phyloP scores from a whole-genome alignment of 2,113 vertebrate species.

The Pithys albifrons region DNA sequence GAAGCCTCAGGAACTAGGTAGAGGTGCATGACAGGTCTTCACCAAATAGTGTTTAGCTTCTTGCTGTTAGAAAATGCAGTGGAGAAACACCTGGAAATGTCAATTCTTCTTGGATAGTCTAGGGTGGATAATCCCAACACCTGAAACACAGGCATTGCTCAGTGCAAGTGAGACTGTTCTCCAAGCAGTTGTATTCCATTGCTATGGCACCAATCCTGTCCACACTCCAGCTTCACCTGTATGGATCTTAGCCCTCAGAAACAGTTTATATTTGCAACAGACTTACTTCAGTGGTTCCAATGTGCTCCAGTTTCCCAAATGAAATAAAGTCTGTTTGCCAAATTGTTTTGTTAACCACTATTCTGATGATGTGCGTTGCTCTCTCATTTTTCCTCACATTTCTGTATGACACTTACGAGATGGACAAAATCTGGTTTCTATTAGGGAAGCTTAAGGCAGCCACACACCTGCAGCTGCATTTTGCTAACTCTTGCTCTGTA shows the following conservation, averaged over 20 bases:
- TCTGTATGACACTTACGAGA: accelerated
- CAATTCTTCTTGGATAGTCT: neutral
- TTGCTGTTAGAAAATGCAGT: neutral
- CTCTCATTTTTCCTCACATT: neutral
- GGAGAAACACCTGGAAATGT: neutral
- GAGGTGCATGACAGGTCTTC: neutral
- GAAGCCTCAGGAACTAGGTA: neutral
- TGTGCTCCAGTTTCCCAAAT: neutral
- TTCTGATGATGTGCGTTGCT: neutral
- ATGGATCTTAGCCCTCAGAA: neutral
- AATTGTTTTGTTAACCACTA: accelerated
- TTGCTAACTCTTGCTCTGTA: neutral
- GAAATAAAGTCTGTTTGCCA: neutral
- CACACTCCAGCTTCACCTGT: neutral
- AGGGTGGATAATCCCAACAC: neutral
- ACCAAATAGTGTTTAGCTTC: neutral
- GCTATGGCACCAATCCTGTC: neutral
- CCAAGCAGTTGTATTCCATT: neutral
- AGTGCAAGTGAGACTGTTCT: neutral
- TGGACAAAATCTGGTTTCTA: neutral
- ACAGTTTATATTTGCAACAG: neutral
- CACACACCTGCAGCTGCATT: neutral
- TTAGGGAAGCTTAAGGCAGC: neutral
- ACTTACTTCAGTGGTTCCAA: neutral
- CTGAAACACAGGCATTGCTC: neutral